A percentile compares a stretch with the other conserved stretches of the same genome.
These are phyloP conservation scores for Aspidiotus destructor DNA, from an alignment of 2,888 invertebrate species.

Conservation along the genomic window DNA sequence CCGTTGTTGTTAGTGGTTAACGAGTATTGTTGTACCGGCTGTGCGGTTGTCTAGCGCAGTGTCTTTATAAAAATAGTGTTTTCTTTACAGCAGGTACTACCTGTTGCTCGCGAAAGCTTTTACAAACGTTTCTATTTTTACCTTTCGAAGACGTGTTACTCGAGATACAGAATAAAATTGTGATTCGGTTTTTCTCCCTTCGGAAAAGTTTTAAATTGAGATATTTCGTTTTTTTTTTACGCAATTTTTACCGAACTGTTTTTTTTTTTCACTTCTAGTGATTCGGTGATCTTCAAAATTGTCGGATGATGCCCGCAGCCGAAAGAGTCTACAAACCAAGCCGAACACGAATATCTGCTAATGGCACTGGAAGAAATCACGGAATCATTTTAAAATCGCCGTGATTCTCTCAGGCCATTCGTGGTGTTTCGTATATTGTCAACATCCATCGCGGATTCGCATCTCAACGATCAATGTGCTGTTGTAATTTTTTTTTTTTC, in stretches of 20 bases:
- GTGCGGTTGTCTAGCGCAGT: conserved; percentile 21
- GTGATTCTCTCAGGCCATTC: conserved; percentile 33
- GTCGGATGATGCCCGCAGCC: too few species aligned
- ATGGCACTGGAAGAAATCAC: conserved; percentile 34
- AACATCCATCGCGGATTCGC: neutral
- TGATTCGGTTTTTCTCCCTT: neutral
- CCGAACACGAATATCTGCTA: conserved; percentile 18
- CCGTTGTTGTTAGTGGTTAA: conserved; percentile 11
- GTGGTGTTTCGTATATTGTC: conserved; percentile 24
- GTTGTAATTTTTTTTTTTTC: conserved; percentile 6
- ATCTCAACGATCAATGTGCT: neutral
- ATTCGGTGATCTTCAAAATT: too few species aligned
- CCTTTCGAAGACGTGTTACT: neutral
- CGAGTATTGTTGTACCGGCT: conserved; percentile 29
- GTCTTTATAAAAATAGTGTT: conserved; percentile 24
- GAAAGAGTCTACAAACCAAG: neutral
- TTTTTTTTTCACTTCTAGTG: neutral
- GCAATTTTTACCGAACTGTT: neutral
- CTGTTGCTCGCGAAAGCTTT: conserved; percentile 11
- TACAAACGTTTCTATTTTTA: neutral
- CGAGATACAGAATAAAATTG: neutral
- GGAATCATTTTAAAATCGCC: conserved; percentile 27
- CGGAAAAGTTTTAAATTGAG: neutral
- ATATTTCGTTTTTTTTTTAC: too few species aligned
- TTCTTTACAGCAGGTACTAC: conserved; percentile 19